Conservation (phyloP, 2,888 invertebrate genomes). For the Augochlorella aurata region DNA sequence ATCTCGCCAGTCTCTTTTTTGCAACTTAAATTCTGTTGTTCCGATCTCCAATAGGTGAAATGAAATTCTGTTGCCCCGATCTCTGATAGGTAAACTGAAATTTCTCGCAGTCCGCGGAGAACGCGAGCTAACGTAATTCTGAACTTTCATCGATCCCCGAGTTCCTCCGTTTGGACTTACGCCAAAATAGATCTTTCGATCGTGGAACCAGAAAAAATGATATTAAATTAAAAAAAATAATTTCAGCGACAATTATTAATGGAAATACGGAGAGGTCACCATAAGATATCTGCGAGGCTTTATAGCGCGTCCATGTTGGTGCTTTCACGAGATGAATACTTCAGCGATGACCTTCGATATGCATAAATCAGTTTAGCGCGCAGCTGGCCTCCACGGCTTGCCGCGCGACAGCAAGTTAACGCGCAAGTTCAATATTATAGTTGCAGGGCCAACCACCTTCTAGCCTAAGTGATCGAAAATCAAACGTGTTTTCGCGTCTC, state of each 20-base stretch:
- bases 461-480: constrained; percentile 28
- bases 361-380: constrained; percentile 36
- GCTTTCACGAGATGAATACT: constrained; percentile 35
- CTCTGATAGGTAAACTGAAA: no score
- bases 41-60: no score
- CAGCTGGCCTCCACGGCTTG: constrained; percentile 30
- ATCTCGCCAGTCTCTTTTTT: not conserved
- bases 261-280: not conserved
- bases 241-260: not conserved
- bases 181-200: no score
- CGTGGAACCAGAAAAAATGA: not conserved
- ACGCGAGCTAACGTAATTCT: no score
- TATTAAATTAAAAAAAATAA: not conserved
- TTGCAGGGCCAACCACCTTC: constrained; percentile 20
- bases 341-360: constrained; percentile 31
- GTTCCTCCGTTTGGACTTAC: no score
- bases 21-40: no score
- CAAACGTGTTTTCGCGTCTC: constrained; percentile 25
- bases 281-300: not conserved
- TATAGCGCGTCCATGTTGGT: constrained; percentile 4
- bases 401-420: constrained; percentile 20
- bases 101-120: no score
- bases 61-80: no score
- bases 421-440: constrained; percentile 32
- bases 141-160: no score